Conservation (phyloP, 2,113 vertebrate genomes). For the Carassius carassius region DNA sequence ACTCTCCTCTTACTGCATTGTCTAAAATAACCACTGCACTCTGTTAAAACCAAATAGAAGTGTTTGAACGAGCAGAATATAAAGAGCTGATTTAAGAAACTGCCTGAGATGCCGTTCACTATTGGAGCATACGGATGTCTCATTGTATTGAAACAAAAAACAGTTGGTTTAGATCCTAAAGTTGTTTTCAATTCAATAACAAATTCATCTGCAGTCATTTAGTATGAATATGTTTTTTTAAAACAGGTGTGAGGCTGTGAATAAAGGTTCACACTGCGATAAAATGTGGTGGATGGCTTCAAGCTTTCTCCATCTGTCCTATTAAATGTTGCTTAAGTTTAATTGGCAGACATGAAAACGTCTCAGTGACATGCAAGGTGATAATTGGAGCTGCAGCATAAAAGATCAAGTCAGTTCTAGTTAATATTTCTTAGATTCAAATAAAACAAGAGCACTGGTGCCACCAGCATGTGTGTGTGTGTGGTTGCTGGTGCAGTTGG, state of each 20-base stretch:
- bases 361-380: slow-evolving; percentile 8
- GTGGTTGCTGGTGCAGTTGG: neutral
- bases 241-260: slow-evolving; percentile 6
- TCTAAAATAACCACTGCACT: slow-evolving; percentile 13
- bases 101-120: neutral
- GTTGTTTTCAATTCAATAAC: neutral
- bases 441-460: neutral
- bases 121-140: neutral
- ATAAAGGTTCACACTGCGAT: neutral
- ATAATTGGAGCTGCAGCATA: slow-evolving; percentile 20
- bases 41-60: slow-evolving; percentile 28
- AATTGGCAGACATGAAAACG: slow-evolving; percentile 23
- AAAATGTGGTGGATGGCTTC: neutral
- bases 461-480: neutral
- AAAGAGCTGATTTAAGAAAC: slow-evolving; percentile 18
- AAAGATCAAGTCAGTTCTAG: slow-evolving; percentile 27
- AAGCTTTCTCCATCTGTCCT: slow-evolving; percentile 2
- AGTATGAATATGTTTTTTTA: neutral
- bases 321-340: slow-evolving; percentile 40
- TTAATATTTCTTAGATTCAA: slow-evolving; percentile 16
- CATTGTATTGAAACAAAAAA: neutral
- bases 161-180: neutral
- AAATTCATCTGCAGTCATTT: neutral
- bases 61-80: slow-evolving; percentile 9
- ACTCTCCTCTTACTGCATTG: slow-evolving; percentile 43